A percentile compares a stretch with the other conserved stretches of the same genome.
Evolutionary conservation across 2,113 vertebrate genomes (phyloP).

Genomic region (Oostethus manadensis): DNA sequence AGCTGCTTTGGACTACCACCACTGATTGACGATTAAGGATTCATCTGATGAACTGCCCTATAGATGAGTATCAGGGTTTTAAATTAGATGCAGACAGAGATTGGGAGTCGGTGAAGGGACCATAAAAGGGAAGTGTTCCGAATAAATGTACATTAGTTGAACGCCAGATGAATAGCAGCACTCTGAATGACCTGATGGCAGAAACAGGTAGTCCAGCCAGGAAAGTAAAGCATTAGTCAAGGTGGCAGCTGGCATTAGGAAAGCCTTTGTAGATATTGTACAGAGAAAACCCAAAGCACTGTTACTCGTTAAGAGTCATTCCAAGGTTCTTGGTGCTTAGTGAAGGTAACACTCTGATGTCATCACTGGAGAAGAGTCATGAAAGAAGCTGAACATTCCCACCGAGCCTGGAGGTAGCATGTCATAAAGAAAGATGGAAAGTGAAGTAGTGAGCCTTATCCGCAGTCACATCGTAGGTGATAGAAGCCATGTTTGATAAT

Average conservation of each 20-base stretch:
- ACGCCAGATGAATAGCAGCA: conserved; percentile 1
- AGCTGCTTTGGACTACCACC: not conserved
- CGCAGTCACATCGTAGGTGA: too few relatives aligned
- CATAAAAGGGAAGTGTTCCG: not conserved
- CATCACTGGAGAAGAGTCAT: too few relatives aligned
- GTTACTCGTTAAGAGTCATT: not conserved
- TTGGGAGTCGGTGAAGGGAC: not conserved
- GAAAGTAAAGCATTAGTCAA: not conserved
- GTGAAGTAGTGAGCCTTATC: too few relatives aligned
- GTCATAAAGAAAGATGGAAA: too few relatives aligned
- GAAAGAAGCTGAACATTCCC: too few relatives aligned
- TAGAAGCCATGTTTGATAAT: too few relatives aligned
- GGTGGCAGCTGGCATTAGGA: conserved; percentile 1
- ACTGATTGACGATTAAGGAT: not conserved
- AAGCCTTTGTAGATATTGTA: not conserved
- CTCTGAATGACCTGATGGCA: conserved; percentile 4
- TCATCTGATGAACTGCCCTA: not conserved
- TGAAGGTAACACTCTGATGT: not conserved
- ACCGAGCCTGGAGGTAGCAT: too few relatives aligned
- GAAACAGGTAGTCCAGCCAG: conserved; percentile 1
- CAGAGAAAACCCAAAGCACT: not conserved
- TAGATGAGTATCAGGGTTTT: not conserved
- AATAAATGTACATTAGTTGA: not conserved
- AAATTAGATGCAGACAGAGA: not conserved
- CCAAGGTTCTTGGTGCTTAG: not conserved